Base-by-base conservation (phyloP, 2,888 invertebrate genomes). In the Hyppa rectilinea region DNA sequence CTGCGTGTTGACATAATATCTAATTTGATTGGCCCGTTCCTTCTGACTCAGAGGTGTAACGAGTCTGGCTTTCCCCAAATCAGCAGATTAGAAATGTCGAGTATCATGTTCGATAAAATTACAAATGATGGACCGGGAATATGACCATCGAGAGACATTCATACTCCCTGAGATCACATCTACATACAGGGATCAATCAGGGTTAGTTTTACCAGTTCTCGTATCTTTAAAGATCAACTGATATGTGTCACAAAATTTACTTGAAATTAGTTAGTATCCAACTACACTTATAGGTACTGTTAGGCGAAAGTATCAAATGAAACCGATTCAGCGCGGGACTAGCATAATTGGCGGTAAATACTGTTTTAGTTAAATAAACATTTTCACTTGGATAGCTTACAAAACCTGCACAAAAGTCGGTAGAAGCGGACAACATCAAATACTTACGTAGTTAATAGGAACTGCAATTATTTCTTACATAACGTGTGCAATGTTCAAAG, bases 311-410 rank as follows among this genome's bases (percentile, higher is more conserved):
- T 59, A 34, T 31, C 23, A 20, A 72, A 66, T 49, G 31, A 34
- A 71, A 52, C 56, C 29, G 45, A 64, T 61, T 50, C 50, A 61
- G 14, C 34, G 26, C 23, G 40, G 34, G 47, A 63, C 52, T 43
- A 49, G 40, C 40, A 29, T 62, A 50, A 62, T 58, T 75, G 76
- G 70, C 70, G 58, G 23, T 62, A 56, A 75, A 29, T 70, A 43
- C 50, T 62, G 62, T 50, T 59, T 74, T 70, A n/a, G 47, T 52
- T 72, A 65, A 76, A 78, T 62, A 49, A 38, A 62, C 47, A 56
- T 36, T 71, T 76, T 64, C 76, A 43, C 71, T 75, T 59, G 26
- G 31, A 55, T 49, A 49, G 49, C 43, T 71, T 26, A 38, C 34
- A 12, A 38, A 14, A 17, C 36, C n/a, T 26, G 31, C 23, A 38